Evolutionary conservation across 1,140 invertebrate species (phyloP), one percentile per base, ranked within the genome.

Genomic region (Cepaea nemoralis): DNA sequence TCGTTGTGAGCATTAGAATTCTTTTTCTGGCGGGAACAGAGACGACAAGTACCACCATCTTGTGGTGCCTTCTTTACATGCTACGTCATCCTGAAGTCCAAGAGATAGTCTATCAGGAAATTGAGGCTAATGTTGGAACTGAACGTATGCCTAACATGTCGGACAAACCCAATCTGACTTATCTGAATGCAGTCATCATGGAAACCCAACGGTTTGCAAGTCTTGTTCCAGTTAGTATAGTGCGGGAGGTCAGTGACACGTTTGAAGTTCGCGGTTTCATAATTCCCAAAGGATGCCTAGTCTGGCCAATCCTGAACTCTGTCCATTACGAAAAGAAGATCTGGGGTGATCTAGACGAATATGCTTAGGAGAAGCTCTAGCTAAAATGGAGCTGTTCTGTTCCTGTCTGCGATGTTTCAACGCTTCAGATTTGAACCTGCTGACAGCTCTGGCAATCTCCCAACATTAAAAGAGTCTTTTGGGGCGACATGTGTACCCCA

Each of bases 11-110:
- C 24, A 83, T 89, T 19, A 45, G 71, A 39, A 97, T 98, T 91
- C 92, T 98, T 79, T 96, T 96, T 87, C 96, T 96, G 0, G 97
- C 97, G 35, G 96, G 96, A 0, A 93, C 96, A 27, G 97, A 98
- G 88, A 98, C 97, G 0, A 95, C 96, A 0, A 91, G 96, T 39
- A 94, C 95, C 0, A 96, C 96, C 0, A 89, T 98, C 14, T 93
- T 94, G 37, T 99, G 97, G 97, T 95, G 96, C 84, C 90, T 97
- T n/a, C 91, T 98, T 6, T 95, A 94, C 84, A 94, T 98, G 93
- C 94, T 95, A 0, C 89, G 93, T 24, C 31, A 71, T 45, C 69
- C 94, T 24, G 91, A 94, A 3, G 93, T 95, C 0, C 96, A 96
- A 88, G 93, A 92, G 39, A 94, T 94, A 14, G 95, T 97, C 35